Evolutionary conservation across 2,888 invertebrate species (phyloP).

Genomic region (Malthinus flaveolus): DNA sequence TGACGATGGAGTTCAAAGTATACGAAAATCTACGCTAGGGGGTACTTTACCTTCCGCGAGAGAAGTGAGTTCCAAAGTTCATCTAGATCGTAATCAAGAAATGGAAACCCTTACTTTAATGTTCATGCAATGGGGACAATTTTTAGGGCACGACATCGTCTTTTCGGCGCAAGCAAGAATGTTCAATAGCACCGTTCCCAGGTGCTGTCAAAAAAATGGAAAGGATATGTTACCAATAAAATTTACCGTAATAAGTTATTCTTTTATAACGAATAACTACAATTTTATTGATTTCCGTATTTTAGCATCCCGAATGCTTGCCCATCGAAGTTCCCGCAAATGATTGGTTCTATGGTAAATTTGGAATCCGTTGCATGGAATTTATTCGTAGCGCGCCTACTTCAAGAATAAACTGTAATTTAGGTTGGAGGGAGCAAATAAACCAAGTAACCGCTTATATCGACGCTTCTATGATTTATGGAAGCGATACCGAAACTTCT

Average conservation of each 20-base stretch:
- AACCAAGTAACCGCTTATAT: constrained; percentile 83
- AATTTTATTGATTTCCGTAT: background rate
- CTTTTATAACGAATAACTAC: background rate
- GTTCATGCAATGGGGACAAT: constrained; percentile 92
- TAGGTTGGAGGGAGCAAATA: constrained; percentile 84
- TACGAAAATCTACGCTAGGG: constrained; percentile 63
- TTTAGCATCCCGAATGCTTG: constrained; percentile 81
- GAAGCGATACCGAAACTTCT: constrained; percentile 72
- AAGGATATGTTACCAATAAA: constrained; percentile 63
- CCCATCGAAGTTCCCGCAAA: constrained; percentile 74
- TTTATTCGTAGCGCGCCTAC: constrained; percentile 83
- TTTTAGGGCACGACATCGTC: constrained; percentile 86
- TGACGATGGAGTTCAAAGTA: constrained; percentile 71
- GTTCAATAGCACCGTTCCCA: constrained; percentile 77
- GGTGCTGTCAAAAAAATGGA: constrained; percentile 71
- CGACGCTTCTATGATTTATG: constrained; percentile 82
- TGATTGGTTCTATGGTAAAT: constrained; percentile 73
- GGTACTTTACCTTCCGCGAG: constrained; percentile 73
- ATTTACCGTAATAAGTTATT: constrained; percentile 58
- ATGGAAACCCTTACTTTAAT: constrained; percentile 72
- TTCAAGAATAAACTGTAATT: constrained; percentile 75
- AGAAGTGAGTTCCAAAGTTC: constrained; percentile 70
- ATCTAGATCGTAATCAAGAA: constrained; percentile 66
- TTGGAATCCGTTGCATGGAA: constrained; percentile 77
- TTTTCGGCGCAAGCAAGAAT: constrained; percentile 76